Evolutionary conservation across 2,797 vertebrate genomes (phyloP).

Genomic region (Clarias pachynema): DNA sequence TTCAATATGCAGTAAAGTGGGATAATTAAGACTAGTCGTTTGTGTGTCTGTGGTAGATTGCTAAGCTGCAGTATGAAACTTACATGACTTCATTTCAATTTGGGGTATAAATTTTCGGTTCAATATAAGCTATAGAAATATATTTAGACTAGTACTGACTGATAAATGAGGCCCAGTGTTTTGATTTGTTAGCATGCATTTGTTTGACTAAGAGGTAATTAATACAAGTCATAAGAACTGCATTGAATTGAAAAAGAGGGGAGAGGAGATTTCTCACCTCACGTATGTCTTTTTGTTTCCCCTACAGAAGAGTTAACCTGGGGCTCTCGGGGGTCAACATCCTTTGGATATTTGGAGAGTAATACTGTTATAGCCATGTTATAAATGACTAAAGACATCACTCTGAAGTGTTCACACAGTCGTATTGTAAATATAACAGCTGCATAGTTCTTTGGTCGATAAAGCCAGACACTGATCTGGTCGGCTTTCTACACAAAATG

Average conservation of each 20-base stretch:
- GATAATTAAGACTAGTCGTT: not conserved
- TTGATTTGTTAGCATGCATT: not conserved
- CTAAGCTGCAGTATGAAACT: not conserved
- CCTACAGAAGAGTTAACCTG: conserved; percentile 88
- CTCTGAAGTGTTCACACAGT: conserved; percentile 5
- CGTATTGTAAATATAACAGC: not conserved
- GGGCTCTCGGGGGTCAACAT: conserved; percentile 94
- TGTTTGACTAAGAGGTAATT: not conserved
- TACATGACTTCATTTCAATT: not conserved
- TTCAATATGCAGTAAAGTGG: not conserved
- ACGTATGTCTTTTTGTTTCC: not conserved
- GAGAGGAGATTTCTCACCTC: not conserved
- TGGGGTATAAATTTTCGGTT: not conserved
- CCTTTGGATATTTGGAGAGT: conserved; percentile 94
- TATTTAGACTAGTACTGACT: not conserved
- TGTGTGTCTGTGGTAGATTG: not conserved
- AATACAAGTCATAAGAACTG: not conserved
- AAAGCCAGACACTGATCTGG: conserved; percentile 31
- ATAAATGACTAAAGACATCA: conserved; percentile 15
- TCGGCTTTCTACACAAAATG: conserved; percentile 20
- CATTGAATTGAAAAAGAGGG: not conserved
- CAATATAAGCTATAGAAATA: not conserved
- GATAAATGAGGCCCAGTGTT: not conserved
- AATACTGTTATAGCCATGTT: conserved; percentile 42
- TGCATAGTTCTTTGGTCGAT: not conserved